A percentile compares a stretch with the other conserved stretches of the same genome.
phyloP scores from a whole-genome alignment of 2,888 invertebrate genomes.

The Sipha maydis region DNA sequence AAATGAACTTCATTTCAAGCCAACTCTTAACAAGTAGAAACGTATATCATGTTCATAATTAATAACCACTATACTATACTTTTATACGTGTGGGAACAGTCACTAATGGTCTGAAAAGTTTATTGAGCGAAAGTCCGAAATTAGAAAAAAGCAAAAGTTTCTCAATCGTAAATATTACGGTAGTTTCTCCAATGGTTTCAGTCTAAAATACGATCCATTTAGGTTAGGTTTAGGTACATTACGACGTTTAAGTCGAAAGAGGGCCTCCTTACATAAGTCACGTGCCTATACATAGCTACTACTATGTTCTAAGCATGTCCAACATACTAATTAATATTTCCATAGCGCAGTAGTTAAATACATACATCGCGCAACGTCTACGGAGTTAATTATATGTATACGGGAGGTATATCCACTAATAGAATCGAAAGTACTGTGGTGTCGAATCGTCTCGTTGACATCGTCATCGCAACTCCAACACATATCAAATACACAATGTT shows the following conservation, averaged over 20 bases:
- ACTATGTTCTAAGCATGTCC: background rate
- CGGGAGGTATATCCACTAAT: background rate
- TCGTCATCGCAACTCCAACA: conserved; percentile 7
- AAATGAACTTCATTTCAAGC: background rate
- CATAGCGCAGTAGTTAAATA: conserved; percentile 26
- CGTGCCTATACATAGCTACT: background rate
- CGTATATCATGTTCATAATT: background rate
- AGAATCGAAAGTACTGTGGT: conserved; percentile 43
- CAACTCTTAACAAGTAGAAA: background rate
- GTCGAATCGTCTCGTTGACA: background rate
- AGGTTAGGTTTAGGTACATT: background rate
- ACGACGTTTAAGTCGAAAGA: background rate
- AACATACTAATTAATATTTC: conserved; percentile 55
- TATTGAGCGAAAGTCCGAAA: background rate
- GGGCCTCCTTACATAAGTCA: background rate
- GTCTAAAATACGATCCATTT: no score
- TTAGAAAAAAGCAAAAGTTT: conserved; percentile 6
- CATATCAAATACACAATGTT: background rate
- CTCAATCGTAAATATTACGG: background rate
- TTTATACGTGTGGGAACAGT: background rate
- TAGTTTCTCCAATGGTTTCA: conserved; percentile 11
- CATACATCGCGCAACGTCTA: background rate
- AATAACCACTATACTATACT: background rate
- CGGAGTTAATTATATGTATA: background rate
- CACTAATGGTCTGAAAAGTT: background rate